Evolutionary conservation across 2,113 vertebrate genomes (phyloP), one percentile per base, ranked within the genome.

Genomic region (Calyptommatus sinebrachiatus): DNA sequence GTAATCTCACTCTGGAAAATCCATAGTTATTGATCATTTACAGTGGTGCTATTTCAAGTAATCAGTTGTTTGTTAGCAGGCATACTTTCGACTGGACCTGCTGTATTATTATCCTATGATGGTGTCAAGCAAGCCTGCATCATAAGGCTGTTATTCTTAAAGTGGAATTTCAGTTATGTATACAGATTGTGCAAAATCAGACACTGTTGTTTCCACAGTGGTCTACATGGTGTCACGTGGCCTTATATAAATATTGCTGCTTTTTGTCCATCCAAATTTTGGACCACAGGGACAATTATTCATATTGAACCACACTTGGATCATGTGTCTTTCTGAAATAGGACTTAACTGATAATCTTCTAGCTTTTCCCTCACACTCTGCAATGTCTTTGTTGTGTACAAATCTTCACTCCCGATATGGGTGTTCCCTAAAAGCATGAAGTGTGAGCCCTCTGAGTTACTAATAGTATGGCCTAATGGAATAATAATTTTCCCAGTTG

Each of bases 371-470:
- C 77, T 71, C 46, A 18, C 16, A 86, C 77, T 57, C 62, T 2
- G 0, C 73, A 31, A 85, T 67, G 73, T 81, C 81, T 87, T 82
- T 28, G 0, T 22, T 69, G 26, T n/a, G 57, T 60, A 83, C 71
- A 1, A 0, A 8, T 86, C 85, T 82, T 81, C 76, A 77, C 61
- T 69, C 68, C 11, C 88, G 76, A 9, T 65, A 61, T 74, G 86
- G 84, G 88, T 86, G 88, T 88, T 88, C 87, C 87, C 85, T 78
- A 77, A 78, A 84, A 57, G 22, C 1, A 0, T 81, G 87, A 90
- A 91, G 90, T 78, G 84, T 81, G 89, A 90, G 31, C 75, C 84
- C 86, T 79, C 74, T 86, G 67, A 71, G 85, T 92, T 91, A 91
- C 91, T 83, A 88, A 90, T 86, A 78, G 84, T 85, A 89, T 63